Base-by-base conservation (phyloP, 2,797 vertebrate species). In the Oreonectes daqikongensis region DNA sequence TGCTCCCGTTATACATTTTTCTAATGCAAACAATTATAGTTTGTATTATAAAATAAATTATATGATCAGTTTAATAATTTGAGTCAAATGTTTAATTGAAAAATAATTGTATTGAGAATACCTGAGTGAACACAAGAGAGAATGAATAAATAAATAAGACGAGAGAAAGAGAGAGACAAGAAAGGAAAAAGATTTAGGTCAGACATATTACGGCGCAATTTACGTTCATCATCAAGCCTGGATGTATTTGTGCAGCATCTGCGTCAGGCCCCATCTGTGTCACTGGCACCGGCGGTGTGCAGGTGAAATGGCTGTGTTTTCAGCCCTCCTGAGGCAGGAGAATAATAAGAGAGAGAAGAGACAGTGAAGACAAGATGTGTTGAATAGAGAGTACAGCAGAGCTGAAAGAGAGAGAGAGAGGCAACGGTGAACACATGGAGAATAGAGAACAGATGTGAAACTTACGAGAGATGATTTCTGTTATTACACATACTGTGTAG, bases 171-270 rank as follows among this genome's bases (percentile, higher is more conserved):
- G 14, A 77, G 53, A 40, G 14, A 30, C 22, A 55, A 10, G 10
- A 4, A 5, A 17, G 40, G 17, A 65, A 28, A 55, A 63, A 48
- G 20, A 76, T 46, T 50, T 57, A 70, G 70, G 83, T 84, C 86
- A 86, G 85, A 88, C 83, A 90, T 90, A 91, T 89, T 90, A 89
- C 79, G 78, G 77, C 24, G 86, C 86, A 88, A 90, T 92, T 90
- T 90, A 81, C 71, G 83, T 85, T 87, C 61, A 91, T 92, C 83
- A 90, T 85, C 84, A 57, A 57, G 26, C 53, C 53, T 28, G 53
- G 1, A 57, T 14, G 50, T 20, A 86, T 89, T 85, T 84, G 71
- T 83, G 84, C 86, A 87, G 86, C 76, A 83, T 88, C 83, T 72
- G 65, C 74, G 64, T 76, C 10, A 70, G 83, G 87, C 80, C 85